Evolutionary conservation across 2,888 invertebrate species (phyloP), one percentile per base, ranked within the genome.

Genomic region (Cremastinae sp.): DNA sequence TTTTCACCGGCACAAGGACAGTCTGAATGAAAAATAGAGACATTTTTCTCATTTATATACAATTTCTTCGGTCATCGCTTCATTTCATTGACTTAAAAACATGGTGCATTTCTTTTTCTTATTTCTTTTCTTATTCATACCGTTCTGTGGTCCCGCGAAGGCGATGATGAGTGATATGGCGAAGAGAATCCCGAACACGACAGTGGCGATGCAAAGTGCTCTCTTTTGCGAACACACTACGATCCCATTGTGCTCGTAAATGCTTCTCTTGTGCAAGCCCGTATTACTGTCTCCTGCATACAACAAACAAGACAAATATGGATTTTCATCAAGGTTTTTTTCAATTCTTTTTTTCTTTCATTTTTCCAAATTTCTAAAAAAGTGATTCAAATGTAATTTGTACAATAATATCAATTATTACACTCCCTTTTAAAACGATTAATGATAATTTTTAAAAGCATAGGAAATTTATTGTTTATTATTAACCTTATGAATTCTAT

Each of bases 181-280:
- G 88, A 97, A 94, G 84, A 97, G 93, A 36, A 95, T 93, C 3
- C 94, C 93, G 87, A 97, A 94, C 41, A 96, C 94, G 74, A 95
- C 91, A 58, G 94, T 94, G 56, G 96, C 95, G 77, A 97, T 93
- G 86, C 94, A 94, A 7, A 97, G 92, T 43, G 97, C 97, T 81
- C 95, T 93, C 75, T 96, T 94, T 88, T 96, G 96, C 2, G 96
- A 96, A 88, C 97, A 97, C 41, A 96, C 96, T 14, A 96, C 96
- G 76, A 96, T 95, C 16, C 96, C 95, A 87, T 93, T 93, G 84
- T 93, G 93, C 87, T 94, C 94, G 88, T 94, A 94, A 76, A 94
- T 91, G 82, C 93, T 93, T 85, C 93, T 92, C 89, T 94, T 94
- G 88, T 93, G 92, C 82, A 92, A 90, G 79, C 91, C 92, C 69